phyloP scores from a whole-genome alignment of 2,888 invertebrate genomes.

The Julus scandinavius region DNA sequence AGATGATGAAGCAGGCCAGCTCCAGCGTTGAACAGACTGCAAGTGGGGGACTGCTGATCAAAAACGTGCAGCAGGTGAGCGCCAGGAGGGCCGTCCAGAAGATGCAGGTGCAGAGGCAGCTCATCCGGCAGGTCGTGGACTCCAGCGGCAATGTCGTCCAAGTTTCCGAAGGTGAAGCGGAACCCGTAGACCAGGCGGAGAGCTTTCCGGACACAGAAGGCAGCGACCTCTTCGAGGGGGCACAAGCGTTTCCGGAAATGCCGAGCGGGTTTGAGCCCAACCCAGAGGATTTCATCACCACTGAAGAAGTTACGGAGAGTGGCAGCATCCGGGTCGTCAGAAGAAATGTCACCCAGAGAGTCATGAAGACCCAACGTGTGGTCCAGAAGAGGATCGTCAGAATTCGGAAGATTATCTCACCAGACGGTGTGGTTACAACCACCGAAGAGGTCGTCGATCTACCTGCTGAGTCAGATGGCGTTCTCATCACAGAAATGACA shows the following conservation, averaged over 20 bases:
- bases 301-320: constrained; percentile 3
- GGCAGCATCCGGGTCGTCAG: constrained; percentile 44
- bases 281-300: not conserved
- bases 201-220: not conserved
- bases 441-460: constrained; percentile 49
- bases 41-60: constrained; percentile 49
- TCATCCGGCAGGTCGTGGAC: constrained; percentile 49
- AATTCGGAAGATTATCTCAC: constrained; percentile 47
- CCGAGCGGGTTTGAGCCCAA: not conserved
- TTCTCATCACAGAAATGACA: constrained; percentile 49
- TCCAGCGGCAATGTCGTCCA: constrained; percentile 3
- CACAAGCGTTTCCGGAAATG: not conserved
- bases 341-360: constrained; percentile 51
- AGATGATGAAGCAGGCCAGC: constrained; percentile 45
- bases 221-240: constrained; percentile 2
- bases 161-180: not conserved
- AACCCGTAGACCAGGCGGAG: not conserved
- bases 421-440: constrained; percentile 47
- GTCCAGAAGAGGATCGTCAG: constrained; percentile 50
- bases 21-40: constrained; percentile 49
- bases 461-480: constrained; percentile 35
- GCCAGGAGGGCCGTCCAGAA: constrained; percentile 53
- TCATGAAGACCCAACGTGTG: constrained; percentile 52
- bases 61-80: constrained; percentile 54
- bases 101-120: constrained; percentile 49